Conservation (phyloP, 2,888 invertebrate species). For the Troglohyphantes excavatus region DNA sequence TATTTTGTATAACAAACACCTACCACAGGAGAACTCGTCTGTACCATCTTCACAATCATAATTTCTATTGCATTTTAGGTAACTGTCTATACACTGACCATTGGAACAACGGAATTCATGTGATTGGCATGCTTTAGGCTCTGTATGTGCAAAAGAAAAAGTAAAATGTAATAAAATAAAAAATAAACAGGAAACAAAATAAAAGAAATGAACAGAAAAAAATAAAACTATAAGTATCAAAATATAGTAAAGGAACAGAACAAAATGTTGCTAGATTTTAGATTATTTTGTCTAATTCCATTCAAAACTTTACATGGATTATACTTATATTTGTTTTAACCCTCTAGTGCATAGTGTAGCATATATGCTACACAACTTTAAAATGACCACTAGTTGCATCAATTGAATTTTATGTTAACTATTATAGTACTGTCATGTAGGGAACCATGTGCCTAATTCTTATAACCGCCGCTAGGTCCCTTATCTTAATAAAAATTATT, state of each 20-base stretch:
- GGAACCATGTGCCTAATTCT: too few relatives aligned
- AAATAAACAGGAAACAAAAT: not conserved
- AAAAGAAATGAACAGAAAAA: not conserved
- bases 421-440: too few relatives aligned
- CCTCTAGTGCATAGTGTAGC: too few relatives aligned
- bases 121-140: constrained; percentile 21
- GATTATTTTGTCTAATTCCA: too few relatives aligned
- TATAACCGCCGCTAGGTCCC: too few relatives aligned
- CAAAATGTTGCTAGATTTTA: too few relatives aligned
- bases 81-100: constrained; percentile 81
- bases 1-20: constrained; percentile 80
- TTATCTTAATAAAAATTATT: too few relatives aligned
- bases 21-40: constrained; percentile 86
- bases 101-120: constrained; percentile 81
- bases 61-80: constrained; percentile 81
- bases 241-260: not conserved
- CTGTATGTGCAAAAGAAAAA: not conserved
- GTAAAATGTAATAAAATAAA: not conserved
- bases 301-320: too few relatives aligned
- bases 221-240: not conserved
- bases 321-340: too few relatives aligned
- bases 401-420: too few relatives aligned
- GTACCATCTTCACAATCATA: constrained; percentile 87
- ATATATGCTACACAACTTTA: too few relatives aligned
- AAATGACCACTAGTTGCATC: too few relatives aligned